Base-by-base conservation (phyloP, 1,140 invertebrate species). In the Eumaeus atala region DNA sequence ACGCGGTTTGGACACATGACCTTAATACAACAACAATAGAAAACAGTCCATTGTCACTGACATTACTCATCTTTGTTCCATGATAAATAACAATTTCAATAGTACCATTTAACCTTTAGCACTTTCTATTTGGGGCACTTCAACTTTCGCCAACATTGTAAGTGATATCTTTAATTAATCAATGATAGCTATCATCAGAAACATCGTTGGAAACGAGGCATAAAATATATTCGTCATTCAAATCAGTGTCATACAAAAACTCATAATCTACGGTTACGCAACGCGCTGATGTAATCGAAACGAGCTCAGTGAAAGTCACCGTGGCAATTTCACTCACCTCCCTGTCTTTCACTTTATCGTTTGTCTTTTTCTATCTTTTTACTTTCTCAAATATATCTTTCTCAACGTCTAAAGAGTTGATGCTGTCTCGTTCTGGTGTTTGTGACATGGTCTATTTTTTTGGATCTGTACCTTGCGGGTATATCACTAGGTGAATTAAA, bases 261-360 rank as follows among this genome's bases (percentile, higher is more conserved):
- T 68, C 70, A 80, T 84, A 81, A 83, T 76, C 72, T 63, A 74
- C 67, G 28, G 42, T 83, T 81, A 66, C 76, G 69, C 66, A 84
- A 83, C 42, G 65, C 65, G 66, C 62, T 85, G 83, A 86, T 73
- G 80, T 84, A 86, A 86, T 70, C 65, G 67, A 81, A 85, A 79
- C 74, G 72, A 69, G 83, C 76, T 74, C 83, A 83, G 83, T 70
- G 83, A 86, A 86, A 86, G 83, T 84, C 76, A 62, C 63, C 65
- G 60, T 71, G 64, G 62, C 68, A 84, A 86, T 86, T 85, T 86
- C 80, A 79, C 82, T 85, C 71, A 70, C 69, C 66, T 69, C 67
- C 59, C 63, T 58, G 67, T 83, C 77, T 78, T 82, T 84, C 74
- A 70, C 70, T 78, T 63, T 53, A 61, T 59, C 49, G 21, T 52